Evolutionary conservation across 2,888 invertebrate species (phyloP).

Genomic region (Diaphora mendica): DNA sequence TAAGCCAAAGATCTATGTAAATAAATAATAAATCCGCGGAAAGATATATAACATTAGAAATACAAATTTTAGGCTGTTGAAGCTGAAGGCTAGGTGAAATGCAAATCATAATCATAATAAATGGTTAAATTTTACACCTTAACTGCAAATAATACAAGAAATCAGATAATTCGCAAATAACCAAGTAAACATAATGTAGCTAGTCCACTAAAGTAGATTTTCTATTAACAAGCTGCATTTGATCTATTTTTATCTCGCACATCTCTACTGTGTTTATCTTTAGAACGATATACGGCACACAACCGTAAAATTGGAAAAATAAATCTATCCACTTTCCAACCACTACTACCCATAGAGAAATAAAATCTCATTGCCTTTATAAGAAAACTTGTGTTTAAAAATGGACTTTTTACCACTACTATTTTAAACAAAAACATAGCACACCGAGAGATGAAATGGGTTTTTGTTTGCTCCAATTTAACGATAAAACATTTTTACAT

Average conservation of each 20-base stretch:
- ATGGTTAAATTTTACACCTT: too few species aligned
- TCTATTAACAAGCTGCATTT: conserved; percentile 55
- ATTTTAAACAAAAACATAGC: not conserved
- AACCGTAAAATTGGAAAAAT: conserved; percentile 39
- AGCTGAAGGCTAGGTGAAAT: too few species aligned
- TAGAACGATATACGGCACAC: conserved; percentile 48
- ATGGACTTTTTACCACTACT: not conserved
- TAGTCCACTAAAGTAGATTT: conserved; percentile 51
- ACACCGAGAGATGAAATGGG: not conserved
- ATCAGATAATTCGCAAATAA: too few species aligned
- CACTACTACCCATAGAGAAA: conserved; percentile 5
- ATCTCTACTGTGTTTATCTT: conserved; percentile 54
- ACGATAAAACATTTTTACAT: conserved; percentile 24
- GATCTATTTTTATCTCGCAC: conserved; percentile 61
- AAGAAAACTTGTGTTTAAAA: conserved; percentile 27
- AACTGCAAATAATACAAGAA: too few species aligned
- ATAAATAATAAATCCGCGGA: too few species aligned
- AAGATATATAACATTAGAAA: too few species aligned
- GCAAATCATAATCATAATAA: too few species aligned
- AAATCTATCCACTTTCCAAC: conserved; percentile 23
- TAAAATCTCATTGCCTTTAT: conserved; percentile 18
- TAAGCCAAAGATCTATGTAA: not conserved
- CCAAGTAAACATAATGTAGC: too few species aligned
- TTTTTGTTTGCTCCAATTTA: conserved; percentile 23
- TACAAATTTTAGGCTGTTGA: too few species aligned